Evolutionary conservation across 2,888 invertebrate species (phyloP), one percentile per base, ranked within the genome.

Genomic region (Drosophila colorata): DNA sequence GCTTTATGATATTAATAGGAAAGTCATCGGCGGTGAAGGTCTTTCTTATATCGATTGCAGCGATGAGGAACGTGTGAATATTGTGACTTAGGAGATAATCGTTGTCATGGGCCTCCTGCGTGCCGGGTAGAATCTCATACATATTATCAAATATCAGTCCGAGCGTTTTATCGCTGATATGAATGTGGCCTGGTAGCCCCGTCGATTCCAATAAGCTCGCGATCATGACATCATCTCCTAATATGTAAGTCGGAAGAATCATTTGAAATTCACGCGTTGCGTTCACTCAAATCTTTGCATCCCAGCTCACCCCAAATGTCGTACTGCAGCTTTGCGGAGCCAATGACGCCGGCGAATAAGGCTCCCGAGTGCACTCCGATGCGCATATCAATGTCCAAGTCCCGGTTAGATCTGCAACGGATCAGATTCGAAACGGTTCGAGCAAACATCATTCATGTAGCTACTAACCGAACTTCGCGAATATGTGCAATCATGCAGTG

Each of bases 201-300:
- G 97, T 96, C 38, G 97, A 95, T 91, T 99, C 99, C 96, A 99
- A 97, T 90, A 96, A 96, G 92, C 97, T 98, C 0, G 99, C 98
- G 84, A 98, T 96, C 16, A 96, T 96, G 8, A 97, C 98, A 92
- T 99, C 98, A 69, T 95, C 94, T 84, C 80, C 80, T 80, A 40
- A 2, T 8, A 35, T 4, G 4, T 0, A 16, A n/a, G 14, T 16
- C 5, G 5, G 4, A 9, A 9, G 28, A 28, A 28, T 28, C 9
- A 28, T 28, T 28, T 2, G 28, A 28, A 28, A 28, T 9, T 8
- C 20, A 20, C 4, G 20, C 20, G 20, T 20, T 20, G 20, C 20
- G 20, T 20, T 20, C 8, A 7, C 25, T 3, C 5, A 33, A 33
- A 1, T 33, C 4, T 13, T 33, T 33, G 4, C 4, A 13, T 33